phyloP scores from a whole-genome alignment of 2,797 vertebrate species.

The Mallotus villosus region DNA sequence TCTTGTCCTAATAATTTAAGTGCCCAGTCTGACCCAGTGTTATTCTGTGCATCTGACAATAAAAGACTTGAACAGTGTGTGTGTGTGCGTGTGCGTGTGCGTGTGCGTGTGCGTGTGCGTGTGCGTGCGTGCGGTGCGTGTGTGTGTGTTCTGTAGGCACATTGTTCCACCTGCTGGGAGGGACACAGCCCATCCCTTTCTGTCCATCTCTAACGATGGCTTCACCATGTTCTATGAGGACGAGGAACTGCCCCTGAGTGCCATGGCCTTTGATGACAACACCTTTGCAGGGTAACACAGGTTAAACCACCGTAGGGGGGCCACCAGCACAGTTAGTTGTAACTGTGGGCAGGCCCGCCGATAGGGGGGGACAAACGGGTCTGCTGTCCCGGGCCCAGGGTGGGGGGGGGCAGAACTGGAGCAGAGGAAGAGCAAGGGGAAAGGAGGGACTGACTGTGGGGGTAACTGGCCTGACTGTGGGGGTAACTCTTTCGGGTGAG shows the following conservation, averaged over 20 bases:
- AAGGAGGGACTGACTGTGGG: too few species aligned
- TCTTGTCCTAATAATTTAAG: too few species aligned
- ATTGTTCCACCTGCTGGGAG: conserved; percentile 84
- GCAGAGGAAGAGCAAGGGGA: too few species aligned
- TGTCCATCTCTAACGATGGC: conserved; percentile 87
- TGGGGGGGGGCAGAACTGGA: too few species aligned
- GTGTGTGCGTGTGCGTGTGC: conserved; percentile 7
- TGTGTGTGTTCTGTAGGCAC: conserved; percentile 75
- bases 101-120: conserved; percentile 8
- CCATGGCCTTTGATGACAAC: conserved; percentile 74
- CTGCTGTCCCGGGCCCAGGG: too few species aligned
- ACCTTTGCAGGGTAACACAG: conserved; percentile 84
- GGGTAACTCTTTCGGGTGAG: too few species aligned
- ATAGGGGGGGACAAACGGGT: too few species aligned
- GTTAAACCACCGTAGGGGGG: background rate
- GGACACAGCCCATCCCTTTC: conserved; percentile 86
- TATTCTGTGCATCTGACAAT: too few species aligned
- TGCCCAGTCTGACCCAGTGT: too few species aligned
- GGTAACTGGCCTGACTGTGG: too few species aligned
- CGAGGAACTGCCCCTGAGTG: conserved; percentile 75
- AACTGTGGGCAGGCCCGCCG: too few species aligned
- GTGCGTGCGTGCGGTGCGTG: conserved; percentile 18
- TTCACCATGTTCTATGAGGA: conserved; percentile 84
- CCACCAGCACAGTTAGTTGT: too few species aligned
- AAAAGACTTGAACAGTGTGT: background rate